phyloP scores from a whole-genome alignment of 2,797 vertebrate species.

The Taeniopygia guttata region DNA sequence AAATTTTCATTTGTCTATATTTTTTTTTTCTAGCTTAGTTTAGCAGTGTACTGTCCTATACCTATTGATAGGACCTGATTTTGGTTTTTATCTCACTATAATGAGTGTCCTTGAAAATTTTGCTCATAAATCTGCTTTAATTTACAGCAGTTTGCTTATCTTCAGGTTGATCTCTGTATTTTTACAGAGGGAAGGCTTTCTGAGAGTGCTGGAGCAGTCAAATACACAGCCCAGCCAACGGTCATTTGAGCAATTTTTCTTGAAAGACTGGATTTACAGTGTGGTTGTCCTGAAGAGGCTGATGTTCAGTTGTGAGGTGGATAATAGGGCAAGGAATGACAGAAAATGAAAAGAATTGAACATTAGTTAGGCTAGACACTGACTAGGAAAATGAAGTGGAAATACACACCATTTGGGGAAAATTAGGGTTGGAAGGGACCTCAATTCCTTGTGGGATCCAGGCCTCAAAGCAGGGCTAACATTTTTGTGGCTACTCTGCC shows the following conservation, averaged over 20 bases:
- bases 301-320: not conserved
- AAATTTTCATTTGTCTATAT: not conserved
- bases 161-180: not conserved
- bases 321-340: not conserved
- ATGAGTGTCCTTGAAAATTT: not conserved
- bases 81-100: not conserved
- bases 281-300: not conserved
- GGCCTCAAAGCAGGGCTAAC: not conserved
- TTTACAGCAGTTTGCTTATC: not conserved
- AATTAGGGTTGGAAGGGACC: not conserved
- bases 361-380: not conserved
- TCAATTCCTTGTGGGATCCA: not conserved
- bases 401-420: not conserved
- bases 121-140: not conserved
- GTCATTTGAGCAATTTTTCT: not conserved
- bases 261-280: not conserved
- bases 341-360: not conserved
- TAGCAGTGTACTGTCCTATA: not conserved
- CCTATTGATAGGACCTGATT: not conserved
- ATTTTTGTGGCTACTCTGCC: not conserved
- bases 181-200: not conserved
- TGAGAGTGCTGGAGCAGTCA: not conserved
- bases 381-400: not conserved
- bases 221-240: not conserved
- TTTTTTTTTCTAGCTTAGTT: not conserved